Evolutionary conservation across 2,113 vertebrate species (phyloP), one percentile per base, ranked within the genome.

Genomic region (Origma solitaria): DNA sequence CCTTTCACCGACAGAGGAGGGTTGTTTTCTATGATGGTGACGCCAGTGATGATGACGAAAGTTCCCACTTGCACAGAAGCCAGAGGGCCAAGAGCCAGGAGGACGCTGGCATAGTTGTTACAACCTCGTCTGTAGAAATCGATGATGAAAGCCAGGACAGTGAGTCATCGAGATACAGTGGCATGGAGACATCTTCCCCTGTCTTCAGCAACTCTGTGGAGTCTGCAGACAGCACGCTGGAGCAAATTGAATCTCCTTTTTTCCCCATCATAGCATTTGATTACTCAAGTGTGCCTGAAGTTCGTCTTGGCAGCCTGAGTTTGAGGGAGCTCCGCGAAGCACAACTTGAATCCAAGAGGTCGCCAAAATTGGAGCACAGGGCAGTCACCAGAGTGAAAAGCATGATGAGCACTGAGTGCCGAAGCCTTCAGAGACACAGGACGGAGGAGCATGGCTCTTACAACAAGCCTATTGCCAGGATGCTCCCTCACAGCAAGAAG

Each of bases 301-400:
- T 82, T 54, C 91, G 96, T 61, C 68, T 95, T 13, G 57, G 95
- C 68, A 96, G 93, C 84, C 65, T 98, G 25, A 97, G 97, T 38
- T 89, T 97, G 54, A 98, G 95, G 70, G 98, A 97, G 37, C 96
- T 94, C 54, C 95, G 97, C 12, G 98, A 98, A 27, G 95, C 94
- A 49, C 98, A 98, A 9, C 50, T 98, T 3, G 98, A 98, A 79
- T 97, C 97, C 3, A 98, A 98, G 94, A 98, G 98, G 66, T 99
- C 98, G 0, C 98, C 99, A 42, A 99, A 98, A 94, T 88, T 99
- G 51, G 99, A 99, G 84, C 98, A 98, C 95, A 98, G 98, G 96
- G 98, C 98, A 13, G 97, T 98, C 42, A 97, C 97, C 0, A 97
- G 98, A 45, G 97, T 98, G 50, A 99, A 98, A 95, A 98, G 97